Base-by-base conservation (phyloP, 2,113 vertebrate genomes). In the Indri indri region DNA sequence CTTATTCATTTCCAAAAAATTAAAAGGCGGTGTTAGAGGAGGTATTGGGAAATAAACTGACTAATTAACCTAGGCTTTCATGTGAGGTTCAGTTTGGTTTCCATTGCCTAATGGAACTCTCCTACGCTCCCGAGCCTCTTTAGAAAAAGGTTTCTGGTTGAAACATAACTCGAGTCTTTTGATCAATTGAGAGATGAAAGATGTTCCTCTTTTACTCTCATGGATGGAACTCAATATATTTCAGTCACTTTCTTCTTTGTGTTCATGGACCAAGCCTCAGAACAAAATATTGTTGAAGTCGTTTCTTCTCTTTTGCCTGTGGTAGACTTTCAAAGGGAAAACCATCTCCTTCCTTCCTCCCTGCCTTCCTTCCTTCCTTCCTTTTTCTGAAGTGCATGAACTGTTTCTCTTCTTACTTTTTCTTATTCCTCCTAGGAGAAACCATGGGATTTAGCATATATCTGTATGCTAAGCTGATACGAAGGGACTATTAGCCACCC, bases 1-100 rank as follows among this genome's bases (percentile, higher is more conserved):
- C 84, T n/a, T 88, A 92, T 42, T 97, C 89, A 96, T 85, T 30
- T 81, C 57, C n/a, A 8, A 93, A 82, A 65, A 89, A 68, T 73
- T 59, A 63, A 74, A 92, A 87, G 89, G 52, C 61, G 34, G 9
- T 17, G 25, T 85, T 34, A 87, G 30, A 37, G 88, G 71, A 92
- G 77, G 30, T 71, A 20, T 57, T 94, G 91, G 59, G 94, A 97
- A 95, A 96, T 77, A 30, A 59, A 65, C 34, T 34, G 90, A 71
- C 85, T 91, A 89, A 98, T 96, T 82, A 96, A 91, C 61, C 45
- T 34, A 25, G 32, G 11, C 22, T 37, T 81, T 94, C 45, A 0
- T 34, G 45, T 91, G 80, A 20, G 50, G 34, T 63, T 94, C 65
- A 0, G 42, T 47, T 73, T 91, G 65, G 47, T 96, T 95, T 94